phyloP scores from a whole-genome alignment of 1,140 invertebrate species.

The Venturia canescens region DNA sequence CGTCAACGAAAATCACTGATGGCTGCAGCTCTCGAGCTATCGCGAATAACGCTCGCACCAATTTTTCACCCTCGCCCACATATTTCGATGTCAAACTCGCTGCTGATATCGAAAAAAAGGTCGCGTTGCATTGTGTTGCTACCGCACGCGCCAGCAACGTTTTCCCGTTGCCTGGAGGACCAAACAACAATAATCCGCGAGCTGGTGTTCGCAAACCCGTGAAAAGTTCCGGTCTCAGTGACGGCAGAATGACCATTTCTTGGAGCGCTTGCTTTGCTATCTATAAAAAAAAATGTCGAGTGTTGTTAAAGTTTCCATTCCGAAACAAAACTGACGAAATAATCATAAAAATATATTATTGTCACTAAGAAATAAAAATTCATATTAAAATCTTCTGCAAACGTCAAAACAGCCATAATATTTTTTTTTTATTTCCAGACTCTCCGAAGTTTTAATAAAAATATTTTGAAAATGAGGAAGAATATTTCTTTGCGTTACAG shows the following conservation, averaged over 20 bases:
- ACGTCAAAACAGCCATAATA: no score
- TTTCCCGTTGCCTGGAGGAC: constrained; percentile 96
- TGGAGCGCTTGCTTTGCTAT: constrained; percentile 96
- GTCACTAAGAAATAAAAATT: no score
- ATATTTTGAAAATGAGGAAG: no score
- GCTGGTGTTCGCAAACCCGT: constrained; percentile 93
- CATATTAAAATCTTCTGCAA: no score
- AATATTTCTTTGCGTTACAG: no score
- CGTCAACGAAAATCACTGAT: constrained; percentile 97
- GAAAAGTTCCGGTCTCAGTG: constrained; percentile 96
- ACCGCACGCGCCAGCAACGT: constrained; percentile 94
- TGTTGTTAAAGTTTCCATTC: not conserved
- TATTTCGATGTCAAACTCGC: constrained; percentile 99
- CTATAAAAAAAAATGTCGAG: constrained; percentile 71
- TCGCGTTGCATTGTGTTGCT: constrained; percentile 93
- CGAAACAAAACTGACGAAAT: no score
- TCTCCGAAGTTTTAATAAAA: no score
- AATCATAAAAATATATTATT: no score
- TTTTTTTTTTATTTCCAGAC: no score
- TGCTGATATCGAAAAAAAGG: constrained; percentile 98
- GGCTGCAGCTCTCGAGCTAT: constrained; percentile 95
- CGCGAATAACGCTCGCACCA: constrained; percentile 96
- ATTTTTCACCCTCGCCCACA: constrained; percentile 98
- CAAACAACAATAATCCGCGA: constrained; percentile 95
- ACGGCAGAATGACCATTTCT: constrained; percentile 98